phyloP scores from a whole-genome alignment of 2,113 vertebrate genomes.

The Semnornis frantzii region DNA sequence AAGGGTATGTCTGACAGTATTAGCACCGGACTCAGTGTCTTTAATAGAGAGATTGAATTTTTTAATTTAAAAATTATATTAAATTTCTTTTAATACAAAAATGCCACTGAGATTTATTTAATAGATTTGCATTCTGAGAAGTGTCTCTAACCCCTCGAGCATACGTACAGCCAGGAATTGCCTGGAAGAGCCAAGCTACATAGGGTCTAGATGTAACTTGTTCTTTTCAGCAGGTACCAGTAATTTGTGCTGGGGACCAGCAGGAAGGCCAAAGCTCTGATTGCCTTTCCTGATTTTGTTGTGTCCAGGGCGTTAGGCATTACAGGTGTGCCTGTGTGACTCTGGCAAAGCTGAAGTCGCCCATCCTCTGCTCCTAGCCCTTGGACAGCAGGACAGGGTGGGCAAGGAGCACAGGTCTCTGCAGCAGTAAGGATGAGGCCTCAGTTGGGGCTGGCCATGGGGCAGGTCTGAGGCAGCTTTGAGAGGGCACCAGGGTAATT shows the following conservation, averaged over 20 bases:
- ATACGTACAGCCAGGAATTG: accelerated
- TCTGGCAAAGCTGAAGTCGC: background rate
- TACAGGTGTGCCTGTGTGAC: background rate
- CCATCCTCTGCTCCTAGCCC: too few relatives aligned
- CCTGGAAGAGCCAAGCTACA: too few relatives aligned
- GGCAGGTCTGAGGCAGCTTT: background rate
- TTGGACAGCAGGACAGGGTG: background rate
- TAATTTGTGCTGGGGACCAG: accelerated
- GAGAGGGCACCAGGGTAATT: too few relatives aligned
- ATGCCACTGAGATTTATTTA: background rate
- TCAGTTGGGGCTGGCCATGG: background rate
- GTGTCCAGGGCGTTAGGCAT: accelerated
- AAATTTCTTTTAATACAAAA: slow-evolving; percentile 80
- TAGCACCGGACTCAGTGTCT: slow-evolving; percentile 71
- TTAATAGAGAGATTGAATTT: slow-evolving; percentile 68
- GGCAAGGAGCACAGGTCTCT: background rate
- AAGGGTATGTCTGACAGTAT: slow-evolving; percentile 75
- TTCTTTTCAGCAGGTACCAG: accelerated
- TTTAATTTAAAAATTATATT: slow-evolving; percentile 80
- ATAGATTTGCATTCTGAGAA: background rate
- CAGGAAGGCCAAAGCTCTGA: accelerated
- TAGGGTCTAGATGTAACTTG: accelerated
- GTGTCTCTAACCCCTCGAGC: background rate
- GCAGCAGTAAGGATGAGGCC: too few relatives aligned
- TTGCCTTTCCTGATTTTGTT: accelerated